These are phyloP conservation scores for Epinephelus malabaricus DNA, from an alignment of 2,797 vertebrate species.

Conservation along the genomic window DNA sequence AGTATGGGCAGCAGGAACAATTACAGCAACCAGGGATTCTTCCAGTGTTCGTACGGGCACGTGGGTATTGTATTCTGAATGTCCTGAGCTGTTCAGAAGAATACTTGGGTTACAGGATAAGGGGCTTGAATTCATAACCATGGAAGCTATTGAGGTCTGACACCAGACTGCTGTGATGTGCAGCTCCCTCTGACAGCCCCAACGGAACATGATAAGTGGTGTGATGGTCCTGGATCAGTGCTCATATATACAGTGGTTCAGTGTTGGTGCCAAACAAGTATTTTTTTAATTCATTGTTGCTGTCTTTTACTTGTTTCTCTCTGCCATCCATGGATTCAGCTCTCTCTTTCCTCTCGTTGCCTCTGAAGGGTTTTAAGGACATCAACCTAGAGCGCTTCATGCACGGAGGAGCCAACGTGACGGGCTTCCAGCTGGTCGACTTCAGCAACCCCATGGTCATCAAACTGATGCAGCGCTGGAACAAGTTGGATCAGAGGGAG, in stretches of 20 bases:
- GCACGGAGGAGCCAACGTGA: conserved; percentile 98
- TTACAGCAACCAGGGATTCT: neutral
- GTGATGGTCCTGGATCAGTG: neutral
- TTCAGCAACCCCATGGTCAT: conserved; percentile 97
- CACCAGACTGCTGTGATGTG: conserved; percentile 1
- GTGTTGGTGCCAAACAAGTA: neutral
- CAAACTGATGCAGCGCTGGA: conserved; percentile 99
- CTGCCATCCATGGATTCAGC: conserved; percentile 12
- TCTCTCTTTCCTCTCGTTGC: neutral
- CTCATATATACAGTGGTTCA: neutral
- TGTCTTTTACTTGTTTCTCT: neutral
- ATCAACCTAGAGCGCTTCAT: conserved; percentile 99
- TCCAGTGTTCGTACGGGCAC: neutral
- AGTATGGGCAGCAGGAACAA: neutral
- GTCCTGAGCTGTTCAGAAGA: neutral
- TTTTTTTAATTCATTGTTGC: neutral
- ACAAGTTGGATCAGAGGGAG: conserved; percentile 98
- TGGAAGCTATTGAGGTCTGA: conserved; percentile 5
- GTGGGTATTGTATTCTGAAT: neutral
- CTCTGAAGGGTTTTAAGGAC: conserved; percentile 95
- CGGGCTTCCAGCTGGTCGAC: conserved; percentile 98
- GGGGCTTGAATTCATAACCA: neutral
- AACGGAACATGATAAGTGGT: neutral
- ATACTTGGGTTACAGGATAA: neutral
- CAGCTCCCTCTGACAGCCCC: neutral